Conservation (phyloP, 2,888 invertebrate genomes). For the Drosophila neutralis region DNA sequence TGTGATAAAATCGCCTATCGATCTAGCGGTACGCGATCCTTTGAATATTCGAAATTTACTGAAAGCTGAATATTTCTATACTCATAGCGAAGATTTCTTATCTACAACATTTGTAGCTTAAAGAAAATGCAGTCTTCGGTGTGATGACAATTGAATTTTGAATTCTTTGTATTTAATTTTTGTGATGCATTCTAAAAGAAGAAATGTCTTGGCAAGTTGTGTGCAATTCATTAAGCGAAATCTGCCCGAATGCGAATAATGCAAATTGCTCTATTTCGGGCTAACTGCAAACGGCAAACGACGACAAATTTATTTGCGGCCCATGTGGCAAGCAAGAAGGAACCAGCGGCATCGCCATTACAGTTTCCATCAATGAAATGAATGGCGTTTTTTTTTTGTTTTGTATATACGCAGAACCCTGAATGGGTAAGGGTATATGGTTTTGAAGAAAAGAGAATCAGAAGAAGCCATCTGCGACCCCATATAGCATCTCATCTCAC, state of each 20-base stretch:
- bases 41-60: background rate
- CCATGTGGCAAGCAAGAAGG: conserved; percentile 43
- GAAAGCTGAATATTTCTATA: background rate
- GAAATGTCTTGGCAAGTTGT: conserved; percentile 70
- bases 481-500: background rate
- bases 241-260: conserved; percentile 73
- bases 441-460: background rate
- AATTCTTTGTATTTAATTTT: conserved; percentile 16
- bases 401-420: background rate
- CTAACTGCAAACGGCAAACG: conserved; percentile 49
- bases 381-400: conserved; percentile 37
- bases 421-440: background rate
- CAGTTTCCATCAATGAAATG: conserved; percentile 67
- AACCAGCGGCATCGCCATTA: conserved; percentile 5
- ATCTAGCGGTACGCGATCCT: background rate
- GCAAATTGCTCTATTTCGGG: conserved; percentile 76
- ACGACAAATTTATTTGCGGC: conserved; percentile 74
- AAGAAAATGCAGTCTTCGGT: conserved; percentile 14
- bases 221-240: conserved; percentile 74
- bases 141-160: background rate
- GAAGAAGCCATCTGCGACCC: background rate
- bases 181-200: conserved; percentile 7
- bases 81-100: background rate
- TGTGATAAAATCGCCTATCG: background rate
- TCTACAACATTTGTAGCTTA: background rate